Base-by-base conservation (phyloP, 2,888 invertebrate genomes). In the Carabus problematicus region DNA sequence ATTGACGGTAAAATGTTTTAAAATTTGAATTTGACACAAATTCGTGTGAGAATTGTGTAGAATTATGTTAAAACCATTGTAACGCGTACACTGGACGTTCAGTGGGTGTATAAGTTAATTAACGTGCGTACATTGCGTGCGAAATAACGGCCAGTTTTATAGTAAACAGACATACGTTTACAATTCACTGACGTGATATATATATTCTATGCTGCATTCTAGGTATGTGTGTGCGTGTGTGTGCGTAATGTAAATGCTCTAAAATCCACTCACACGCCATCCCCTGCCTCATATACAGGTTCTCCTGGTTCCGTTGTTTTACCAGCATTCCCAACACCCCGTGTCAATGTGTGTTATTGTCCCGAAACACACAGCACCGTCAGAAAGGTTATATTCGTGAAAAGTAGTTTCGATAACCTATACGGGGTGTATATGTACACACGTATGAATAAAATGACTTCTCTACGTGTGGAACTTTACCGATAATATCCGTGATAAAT, bases 151-250 rank as follows among this genome's bases (percentile, higher is more conserved):
- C 41, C 47, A 61, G 62, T 47, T 69, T 55, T 69, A 29, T 29
- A 62, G 67, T 62, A 69, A 69, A 69, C 69, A 68, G 60, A 61
- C 69, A 69, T 69, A 69, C 69, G 69, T 69, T 69, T 62, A 69
- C 69, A 69, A 55, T 62, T 60, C 54, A 60, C 61, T 69, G 69
- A 69, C 69, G 69, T 61, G 62, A 69, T 62, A 29, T 29, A 29
- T 29, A 29, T 29, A 69, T 69, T 69, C 69, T 69, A 69, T 69
- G 69, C 69, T 69, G 69, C 55, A 69, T 69, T 69, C 52, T 61
- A 69, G 69, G 69, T 69, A 29, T 60, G 67, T 42, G 42, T 47
- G 11, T 47, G 14, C 43, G 43, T 43, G n/a, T 29, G 29, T 29
- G 29, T 29, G 29, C 6, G 29, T 29, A 29, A 29, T 29, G 29